Evolutionary conservation across 1,140 invertebrate genomes (phyloP).

Genomic region (Nebria ingens): DNA sequence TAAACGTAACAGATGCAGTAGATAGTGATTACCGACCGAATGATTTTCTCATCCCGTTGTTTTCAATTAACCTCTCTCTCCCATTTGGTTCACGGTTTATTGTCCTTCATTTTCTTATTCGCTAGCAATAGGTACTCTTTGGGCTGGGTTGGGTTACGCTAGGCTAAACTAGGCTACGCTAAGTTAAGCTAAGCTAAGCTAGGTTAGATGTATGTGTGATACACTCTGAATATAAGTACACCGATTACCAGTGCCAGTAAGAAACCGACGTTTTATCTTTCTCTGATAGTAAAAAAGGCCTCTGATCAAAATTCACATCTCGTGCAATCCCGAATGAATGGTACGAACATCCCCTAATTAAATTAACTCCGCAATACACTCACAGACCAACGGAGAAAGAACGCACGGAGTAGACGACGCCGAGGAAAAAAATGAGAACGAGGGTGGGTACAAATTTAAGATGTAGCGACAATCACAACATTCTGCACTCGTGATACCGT

Average conservation of each 20-base stretch:
- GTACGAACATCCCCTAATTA: constrained; percentile 3
- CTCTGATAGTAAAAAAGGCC: neutral
- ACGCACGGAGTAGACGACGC: too few relatives aligned
- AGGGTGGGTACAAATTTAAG: neutral
- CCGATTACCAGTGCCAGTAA: neutral
- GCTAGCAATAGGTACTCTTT: too few relatives aligned
- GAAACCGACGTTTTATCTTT: too few relatives aligned
- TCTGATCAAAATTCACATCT: constrained; percentile 7
- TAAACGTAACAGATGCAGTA: neutral
- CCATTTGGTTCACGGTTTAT: neutral
- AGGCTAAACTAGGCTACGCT: too few relatives aligned
- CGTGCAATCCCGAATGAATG: neutral
- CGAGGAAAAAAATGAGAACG: too few relatives aligned
- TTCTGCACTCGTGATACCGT: neutral
- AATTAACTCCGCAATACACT: neutral
- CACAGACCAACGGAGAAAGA: neutral
- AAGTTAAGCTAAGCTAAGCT: too few relatives aligned
- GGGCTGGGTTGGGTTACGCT: too few relatives aligned
- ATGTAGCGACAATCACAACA: neutral
- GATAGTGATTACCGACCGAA: neutral
- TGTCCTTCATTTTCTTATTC: neutral
- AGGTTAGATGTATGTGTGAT: neutral
- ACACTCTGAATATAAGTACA: constrained; percentile 5
- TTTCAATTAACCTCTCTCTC: neutral
- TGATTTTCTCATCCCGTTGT: neutral